Conservation (phyloP, 2,888 invertebrate species). For the Nomada lathburiana region DNA sequence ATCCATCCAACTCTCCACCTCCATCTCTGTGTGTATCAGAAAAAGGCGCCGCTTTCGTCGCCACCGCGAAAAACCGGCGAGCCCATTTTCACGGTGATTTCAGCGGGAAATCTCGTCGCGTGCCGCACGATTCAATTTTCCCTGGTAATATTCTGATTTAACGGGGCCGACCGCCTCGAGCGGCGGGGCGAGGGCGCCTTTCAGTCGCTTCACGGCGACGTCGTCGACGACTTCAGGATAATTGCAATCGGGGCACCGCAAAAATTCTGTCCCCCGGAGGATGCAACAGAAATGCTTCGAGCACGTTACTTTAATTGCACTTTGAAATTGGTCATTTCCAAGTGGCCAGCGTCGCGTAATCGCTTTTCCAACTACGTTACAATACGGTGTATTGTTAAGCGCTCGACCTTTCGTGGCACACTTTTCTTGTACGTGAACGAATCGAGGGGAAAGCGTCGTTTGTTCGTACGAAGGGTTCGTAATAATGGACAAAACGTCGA, state of each 20-base stretch:
- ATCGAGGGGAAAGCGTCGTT: slow-evolving; percentile 6
- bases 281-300: not conserved
- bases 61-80: slow-evolving; percentile 17
- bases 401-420: slow-evolving; percentile 10
- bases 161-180: slow-evolving; percentile 30
- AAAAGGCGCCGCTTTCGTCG: slow-evolving; percentile 25
- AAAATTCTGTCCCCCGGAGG: slow-evolving; percentile 12
- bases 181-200: slow-evolving; percentile 3
- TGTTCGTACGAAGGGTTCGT: too few species aligned
- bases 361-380: slow-evolving; percentile 31
- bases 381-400: slow-evolving; percentile 17
- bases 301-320: slow-evolving; percentile 20
- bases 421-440: slow-evolving; percentile 3
- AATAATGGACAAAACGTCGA: not conserved
- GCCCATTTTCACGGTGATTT: slow-evolving; percentile 55
- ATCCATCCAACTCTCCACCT: not conserved
- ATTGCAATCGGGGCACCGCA: slow-evolving; percentile 11
- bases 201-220: not conserved
- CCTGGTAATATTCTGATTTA: slow-evolving; percentile 57
- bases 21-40: not conserved
- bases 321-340: slow-evolving; percentile 16
- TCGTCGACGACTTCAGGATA: slow-evolving; percentile 19
- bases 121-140: slow-evolving; percentile 61
- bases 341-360: slow-evolving; percentile 23
- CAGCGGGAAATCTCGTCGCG: slow-evolving; percentile 51